Conservation (phyloP, 2,797 vertebrate species). For the Sebastes vulpes region DNA sequence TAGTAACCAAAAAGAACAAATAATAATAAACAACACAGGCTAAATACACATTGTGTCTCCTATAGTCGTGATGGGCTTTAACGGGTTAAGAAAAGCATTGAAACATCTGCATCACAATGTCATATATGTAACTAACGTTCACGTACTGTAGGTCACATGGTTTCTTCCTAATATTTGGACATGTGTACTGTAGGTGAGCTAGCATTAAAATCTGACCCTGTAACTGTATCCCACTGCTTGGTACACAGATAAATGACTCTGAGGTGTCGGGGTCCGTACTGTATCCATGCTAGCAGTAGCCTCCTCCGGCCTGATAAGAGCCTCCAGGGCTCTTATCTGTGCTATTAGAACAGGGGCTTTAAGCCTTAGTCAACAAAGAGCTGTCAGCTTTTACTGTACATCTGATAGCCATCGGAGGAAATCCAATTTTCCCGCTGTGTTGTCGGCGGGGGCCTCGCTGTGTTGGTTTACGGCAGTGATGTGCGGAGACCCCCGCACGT, state of each 20-base stretch:
- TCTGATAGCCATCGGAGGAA: constrained; percentile 82
- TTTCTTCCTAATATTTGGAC: neutral
- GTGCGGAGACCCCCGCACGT: constrained; percentile 40
- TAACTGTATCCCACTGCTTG: neutral
- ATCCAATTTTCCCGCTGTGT: constrained; percentile 81
- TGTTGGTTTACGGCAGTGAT: constrained; percentile 54
- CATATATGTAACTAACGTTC: neutral
- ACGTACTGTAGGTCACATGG: neutral
- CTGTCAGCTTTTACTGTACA: constrained; percentile 79
- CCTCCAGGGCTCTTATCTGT: constrained; percentile 67
- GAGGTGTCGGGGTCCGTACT: constrained; percentile 40
- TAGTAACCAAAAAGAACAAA: neutral
- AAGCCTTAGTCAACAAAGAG: constrained; percentile 82
- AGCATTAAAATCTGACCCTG: neutral
- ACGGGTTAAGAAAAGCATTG: neutral
- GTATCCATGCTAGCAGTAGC: constrained; percentile 48
- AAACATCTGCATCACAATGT: neutral
- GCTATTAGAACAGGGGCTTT: constrained; percentile 75
- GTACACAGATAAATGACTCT: constrained; percentile 47
- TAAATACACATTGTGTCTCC: neutral
- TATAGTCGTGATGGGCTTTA: neutral
- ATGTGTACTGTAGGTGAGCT: neutral
- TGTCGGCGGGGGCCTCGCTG: constrained; percentile 43
- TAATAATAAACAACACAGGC: neutral
- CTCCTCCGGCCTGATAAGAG: constrained; percentile 67